These are phyloP conservation scores for Sminthopsis crassicaudata DNA, from an alignment of 2,113 vertebrate species.

Conservation along the genomic window DNA sequence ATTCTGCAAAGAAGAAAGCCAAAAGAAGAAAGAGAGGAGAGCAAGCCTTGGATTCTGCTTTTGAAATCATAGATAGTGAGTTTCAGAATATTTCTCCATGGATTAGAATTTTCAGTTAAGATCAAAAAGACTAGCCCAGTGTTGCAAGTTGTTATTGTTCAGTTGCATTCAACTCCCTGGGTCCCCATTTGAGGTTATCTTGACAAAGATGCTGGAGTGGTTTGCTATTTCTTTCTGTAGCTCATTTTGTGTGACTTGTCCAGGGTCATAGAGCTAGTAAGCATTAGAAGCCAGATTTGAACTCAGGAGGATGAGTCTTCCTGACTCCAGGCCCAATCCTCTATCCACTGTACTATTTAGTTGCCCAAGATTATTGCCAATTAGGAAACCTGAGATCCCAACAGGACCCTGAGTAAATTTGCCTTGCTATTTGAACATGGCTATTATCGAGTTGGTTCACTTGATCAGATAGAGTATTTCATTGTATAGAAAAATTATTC, in stretches of 20 bases:
- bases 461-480: neutral
- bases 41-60: neutral
- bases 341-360: neutral
- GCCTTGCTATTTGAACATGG: neutral
- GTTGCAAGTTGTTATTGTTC: neutral
- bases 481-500: neutral
- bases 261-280: neutral
- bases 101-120: neutral
- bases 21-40: constrained; percentile 1
- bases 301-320: neutral
- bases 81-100: constrained; percentile 25
- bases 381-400: neutral
- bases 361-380: neutral
- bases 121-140: neutral
- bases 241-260: neutral
- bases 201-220: neutral
- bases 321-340: neutral
- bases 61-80: neutral
- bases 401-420: constrained; percentile 31
- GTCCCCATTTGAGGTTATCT: neutral
- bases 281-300: neutral
- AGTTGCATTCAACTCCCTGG: neutral
- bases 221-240: neutral
- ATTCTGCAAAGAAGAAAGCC: constrained; percentile 17
- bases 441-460: neutral